Percentiles rank a stretch among this genome's conserved stretches.
Evolutionary conservation across 2,797 vertebrate genomes (phyloP).

Genomic region (Mus caroli): DNA sequence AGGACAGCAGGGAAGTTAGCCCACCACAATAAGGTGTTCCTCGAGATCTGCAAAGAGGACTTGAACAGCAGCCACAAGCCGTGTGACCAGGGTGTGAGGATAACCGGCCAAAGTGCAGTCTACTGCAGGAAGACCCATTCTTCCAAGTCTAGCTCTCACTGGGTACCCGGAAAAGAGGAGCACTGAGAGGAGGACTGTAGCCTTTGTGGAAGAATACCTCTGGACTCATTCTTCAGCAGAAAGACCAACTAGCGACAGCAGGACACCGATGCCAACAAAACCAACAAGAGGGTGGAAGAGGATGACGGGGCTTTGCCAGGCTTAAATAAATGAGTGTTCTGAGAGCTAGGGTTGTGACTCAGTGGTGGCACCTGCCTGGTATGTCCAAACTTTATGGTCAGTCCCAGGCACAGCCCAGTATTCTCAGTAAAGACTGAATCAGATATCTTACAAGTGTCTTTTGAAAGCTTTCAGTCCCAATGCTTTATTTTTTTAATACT

Average conservation of each 20-base stretch:
- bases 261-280: not conserved
- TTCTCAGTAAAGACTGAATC: not conserved
- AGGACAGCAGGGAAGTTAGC: not conserved
- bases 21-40: slow-evolving; percentile 22
- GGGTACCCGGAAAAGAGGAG: not conserved
- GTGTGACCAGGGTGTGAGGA: not conserved
- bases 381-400: not conserved
- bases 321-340: not conserved
- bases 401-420: not conserved
- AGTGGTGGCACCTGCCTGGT: not conserved
- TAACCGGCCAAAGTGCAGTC: not conserved
- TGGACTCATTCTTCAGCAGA: slow-evolving; percentile 17
- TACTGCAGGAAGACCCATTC: not conserved
- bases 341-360: not conserved
- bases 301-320: not conserved
- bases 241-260: not conserved
- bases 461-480: not conserved
- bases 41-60: not conserved
- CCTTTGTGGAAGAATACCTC: slow-evolving; percentile 28
- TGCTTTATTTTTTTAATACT: not conserved
- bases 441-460: not conserved
- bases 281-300: not conserved
- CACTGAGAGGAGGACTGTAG: not conserved
- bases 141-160: not conserved
- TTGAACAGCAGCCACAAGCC: too few relatives aligned